These are phyloP conservation scores for Tortrix viridana DNA, from an alignment of 2,888 invertebrate species.

Conservation along the genomic window DNA sequence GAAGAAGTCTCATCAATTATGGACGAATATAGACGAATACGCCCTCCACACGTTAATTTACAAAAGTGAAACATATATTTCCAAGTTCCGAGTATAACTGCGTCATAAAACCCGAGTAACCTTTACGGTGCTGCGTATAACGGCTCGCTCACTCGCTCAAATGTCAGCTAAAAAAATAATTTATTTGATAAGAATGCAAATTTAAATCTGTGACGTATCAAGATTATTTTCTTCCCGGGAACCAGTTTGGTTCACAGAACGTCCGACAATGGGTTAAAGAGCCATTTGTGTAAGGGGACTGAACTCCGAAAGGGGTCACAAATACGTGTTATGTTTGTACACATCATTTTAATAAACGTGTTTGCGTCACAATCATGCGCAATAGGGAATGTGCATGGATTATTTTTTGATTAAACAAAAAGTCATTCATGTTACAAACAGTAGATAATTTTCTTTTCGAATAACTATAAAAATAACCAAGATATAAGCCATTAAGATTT, in stretches of 20 bases:
- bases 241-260: constrained; percentile 40
- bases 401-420: too few species aligned
- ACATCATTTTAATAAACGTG: constrained; percentile 26
- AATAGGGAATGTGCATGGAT: too few species aligned
- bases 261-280: constrained; percentile 49
- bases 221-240: constrained; percentile 19
- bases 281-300: constrained; percentile 58
- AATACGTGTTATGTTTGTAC: constrained; percentile 21
- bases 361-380: constrained; percentile 31
- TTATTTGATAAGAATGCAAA: constrained; percentile 23
- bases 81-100: not conserved
- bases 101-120: constrained; percentile 1
- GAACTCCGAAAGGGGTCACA: constrained; percentile 42
- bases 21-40: too few species aligned
- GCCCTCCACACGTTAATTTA: too few species aligned
- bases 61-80: not conserved
- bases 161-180: constrained; percentile 1
- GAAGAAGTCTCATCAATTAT: too few species aligned
- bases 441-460: too few species aligned
- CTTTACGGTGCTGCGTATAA: not conserved
- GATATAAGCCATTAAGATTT: too few species aligned
- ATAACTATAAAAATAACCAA: too few species aligned
- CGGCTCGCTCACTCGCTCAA: not conserved
- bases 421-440: too few species aligned
- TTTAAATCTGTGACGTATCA: constrained; percentile 14